These are phyloP conservation scores for Spilogale gracilis DNA, from an alignment of 2,113 vertebrate genomes.

Conservation along the genomic window DNA sequence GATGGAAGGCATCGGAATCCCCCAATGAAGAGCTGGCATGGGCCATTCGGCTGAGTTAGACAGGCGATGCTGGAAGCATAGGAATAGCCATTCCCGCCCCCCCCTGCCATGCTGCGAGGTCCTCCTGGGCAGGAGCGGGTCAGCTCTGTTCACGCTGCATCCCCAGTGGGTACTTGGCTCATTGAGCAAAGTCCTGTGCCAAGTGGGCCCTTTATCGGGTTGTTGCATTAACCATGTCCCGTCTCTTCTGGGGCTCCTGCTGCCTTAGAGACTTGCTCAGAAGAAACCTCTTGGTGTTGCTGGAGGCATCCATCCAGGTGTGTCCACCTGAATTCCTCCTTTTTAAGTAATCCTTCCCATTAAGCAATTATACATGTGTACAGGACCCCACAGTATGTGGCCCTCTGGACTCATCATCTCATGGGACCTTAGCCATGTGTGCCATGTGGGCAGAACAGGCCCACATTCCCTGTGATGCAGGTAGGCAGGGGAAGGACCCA, in stretches of 20 bases:
- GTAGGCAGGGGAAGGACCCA: no score
- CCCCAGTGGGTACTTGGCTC: background rate
- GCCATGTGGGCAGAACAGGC: background rate
- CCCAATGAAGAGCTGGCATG: background rate
- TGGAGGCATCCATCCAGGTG: background rate
- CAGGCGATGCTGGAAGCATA: rapidly evolving
- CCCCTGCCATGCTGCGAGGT: rapidly evolving
- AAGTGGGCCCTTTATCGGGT: background rate
- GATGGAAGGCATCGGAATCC: constrained; percentile 21
- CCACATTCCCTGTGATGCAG: no score
- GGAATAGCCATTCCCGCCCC: background rate
- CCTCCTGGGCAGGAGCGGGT: background rate
- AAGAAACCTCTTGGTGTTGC: background rate
- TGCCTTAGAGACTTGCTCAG: background rate
- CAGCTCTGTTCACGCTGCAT: rapidly evolving
- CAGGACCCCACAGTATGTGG: background rate
- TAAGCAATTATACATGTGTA: rapidly evolving
- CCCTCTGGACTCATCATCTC: background rate
- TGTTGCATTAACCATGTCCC: background rate
- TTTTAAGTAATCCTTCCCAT: background rate
- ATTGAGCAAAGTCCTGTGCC: background rate
- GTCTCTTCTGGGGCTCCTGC: background rate
- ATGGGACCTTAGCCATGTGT: no score
- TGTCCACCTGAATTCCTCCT: background rate
- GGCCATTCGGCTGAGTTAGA: background rate